Evolutionary conservation across 2,113 vertebrate species (phyloP).

Genomic region (Hipposideros armiger): DNA sequence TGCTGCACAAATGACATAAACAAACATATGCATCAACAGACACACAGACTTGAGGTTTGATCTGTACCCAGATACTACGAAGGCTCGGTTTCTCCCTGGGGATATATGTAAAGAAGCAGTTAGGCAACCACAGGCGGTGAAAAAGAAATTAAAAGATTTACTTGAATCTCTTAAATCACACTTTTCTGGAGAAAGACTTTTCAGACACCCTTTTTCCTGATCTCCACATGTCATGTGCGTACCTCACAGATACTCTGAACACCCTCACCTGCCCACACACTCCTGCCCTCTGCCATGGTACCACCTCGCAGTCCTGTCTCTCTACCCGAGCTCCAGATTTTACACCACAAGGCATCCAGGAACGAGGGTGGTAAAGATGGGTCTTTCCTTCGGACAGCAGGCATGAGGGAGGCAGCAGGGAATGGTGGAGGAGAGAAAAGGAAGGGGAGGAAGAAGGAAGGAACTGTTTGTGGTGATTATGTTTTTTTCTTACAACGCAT

Average conservation of each 20-base stretch:
- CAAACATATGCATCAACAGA: background rate
- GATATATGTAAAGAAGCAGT: background rate
- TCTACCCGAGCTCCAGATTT: background rate
- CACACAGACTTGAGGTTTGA: background rate
- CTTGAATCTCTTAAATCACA: background rate
- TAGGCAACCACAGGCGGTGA: background rate
- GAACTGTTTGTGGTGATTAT: too few species aligned
- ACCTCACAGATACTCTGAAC: background rate
- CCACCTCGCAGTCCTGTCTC: background rate
- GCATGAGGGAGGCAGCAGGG: background rate
- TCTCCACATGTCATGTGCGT: accelerated
- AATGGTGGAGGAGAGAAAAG: background rate
- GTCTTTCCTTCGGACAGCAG: background rate
- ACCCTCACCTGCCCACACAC: background rate
- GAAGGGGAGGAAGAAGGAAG: background rate
- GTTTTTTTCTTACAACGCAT: background rate
- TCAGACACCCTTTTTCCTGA: background rate
- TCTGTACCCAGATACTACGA: background rate
- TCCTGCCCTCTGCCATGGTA: background rate
- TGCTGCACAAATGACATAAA: too few species aligned
- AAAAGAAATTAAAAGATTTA: background rate
- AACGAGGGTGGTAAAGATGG: background rate
- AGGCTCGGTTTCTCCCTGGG: background rate
- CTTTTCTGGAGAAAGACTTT: background rate
- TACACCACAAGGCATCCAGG: background rate